These are phyloP conservation scores for Progne subis DNA, from an alignment of 2,113 vertebrate genomes.

Conservation along the genomic window DNA sequence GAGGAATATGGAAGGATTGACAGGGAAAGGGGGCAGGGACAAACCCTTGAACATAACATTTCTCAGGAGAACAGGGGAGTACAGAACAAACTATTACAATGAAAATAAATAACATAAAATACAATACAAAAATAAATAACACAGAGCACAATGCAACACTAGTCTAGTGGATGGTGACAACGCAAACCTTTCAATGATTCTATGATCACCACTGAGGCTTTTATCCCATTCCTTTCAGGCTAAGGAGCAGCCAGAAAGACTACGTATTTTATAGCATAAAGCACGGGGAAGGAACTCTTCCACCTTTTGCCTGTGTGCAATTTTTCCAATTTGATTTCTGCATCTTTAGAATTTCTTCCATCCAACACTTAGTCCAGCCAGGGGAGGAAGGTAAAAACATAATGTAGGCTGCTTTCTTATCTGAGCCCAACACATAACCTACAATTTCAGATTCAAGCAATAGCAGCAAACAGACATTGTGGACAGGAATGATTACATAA, in stretches of 20 bases:
- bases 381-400: conserved; percentile 10
- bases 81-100: too few species aligned
- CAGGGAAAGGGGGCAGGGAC: too few species aligned
- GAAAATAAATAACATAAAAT: too few species aligned
- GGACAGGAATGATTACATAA: conserved; percentile 28
- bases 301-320: background rate
- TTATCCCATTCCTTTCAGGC: background rate
- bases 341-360: background rate
- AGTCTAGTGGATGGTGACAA: background rate
- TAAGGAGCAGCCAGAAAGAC: background rate
- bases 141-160: too few species aligned
- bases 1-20: too few species aligned
- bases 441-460: conserved; percentile 33
- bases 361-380: background rate
- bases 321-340: background rate
- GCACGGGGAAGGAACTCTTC: background rate
- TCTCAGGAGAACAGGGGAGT: too few species aligned
- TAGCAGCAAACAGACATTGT: background rate
- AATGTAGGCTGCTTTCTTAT: background rate
- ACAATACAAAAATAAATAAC: too few species aligned
- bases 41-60: too few species aligned
- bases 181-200: background rate
- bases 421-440: background rate
- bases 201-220: background rate
- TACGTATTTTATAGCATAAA: background rate